Conservation (phyloP, 1,140 invertebrate genomes). For the Aphelinus certus region DNA sequence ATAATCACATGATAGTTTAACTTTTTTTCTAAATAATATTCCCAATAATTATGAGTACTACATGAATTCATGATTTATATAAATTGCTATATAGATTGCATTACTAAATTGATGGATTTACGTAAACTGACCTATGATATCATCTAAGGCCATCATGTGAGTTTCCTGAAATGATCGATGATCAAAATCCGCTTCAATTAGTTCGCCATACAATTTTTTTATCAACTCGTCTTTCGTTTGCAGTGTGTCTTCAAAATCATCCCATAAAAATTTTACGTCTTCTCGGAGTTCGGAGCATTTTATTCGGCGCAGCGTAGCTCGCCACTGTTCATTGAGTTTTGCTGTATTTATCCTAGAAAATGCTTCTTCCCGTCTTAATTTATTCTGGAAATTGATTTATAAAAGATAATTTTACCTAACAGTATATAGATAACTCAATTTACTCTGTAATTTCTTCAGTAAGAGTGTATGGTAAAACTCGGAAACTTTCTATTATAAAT, state of each 20-base stretch:
- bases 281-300: slow-evolving; percentile 78
- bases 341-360: slow-evolving; percentile 81
- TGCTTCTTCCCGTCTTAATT: slow-evolving; percentile 80
- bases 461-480: not conserved
- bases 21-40: not conserved
- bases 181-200: slow-evolving; percentile 76
- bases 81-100: too few species aligned
- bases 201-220: slow-evolving; percentile 70
- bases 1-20: not conserved
- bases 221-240: slow-evolving; percentile 75
- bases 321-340: slow-evolving; percentile 86
- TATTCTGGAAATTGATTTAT: slow-evolving; percentile 68
- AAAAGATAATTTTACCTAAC: slow-evolving; percentile 12
- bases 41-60: not conserved
- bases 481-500: too few species aligned
- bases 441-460: not conserved
- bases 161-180: slow-evolving; percentile 74
- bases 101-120: too few species aligned
- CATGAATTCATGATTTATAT: too few species aligned
- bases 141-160: slow-evolving; percentile 74
- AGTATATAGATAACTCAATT: slow-evolving; percentile 2
- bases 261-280: slow-evolving; percentile 71
- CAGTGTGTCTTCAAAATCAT: slow-evolving; percentile 70
- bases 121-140: slow-evolving; percentile 69
- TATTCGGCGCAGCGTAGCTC: slow-evolving; percentile 76